Percentiles rank a stretch among this genome's conserved stretches.
These are phyloP conservation scores for Standfussiana lucernea DNA, from an alignment of 2,888 invertebrate species.

Conservation along the genomic window DNA sequence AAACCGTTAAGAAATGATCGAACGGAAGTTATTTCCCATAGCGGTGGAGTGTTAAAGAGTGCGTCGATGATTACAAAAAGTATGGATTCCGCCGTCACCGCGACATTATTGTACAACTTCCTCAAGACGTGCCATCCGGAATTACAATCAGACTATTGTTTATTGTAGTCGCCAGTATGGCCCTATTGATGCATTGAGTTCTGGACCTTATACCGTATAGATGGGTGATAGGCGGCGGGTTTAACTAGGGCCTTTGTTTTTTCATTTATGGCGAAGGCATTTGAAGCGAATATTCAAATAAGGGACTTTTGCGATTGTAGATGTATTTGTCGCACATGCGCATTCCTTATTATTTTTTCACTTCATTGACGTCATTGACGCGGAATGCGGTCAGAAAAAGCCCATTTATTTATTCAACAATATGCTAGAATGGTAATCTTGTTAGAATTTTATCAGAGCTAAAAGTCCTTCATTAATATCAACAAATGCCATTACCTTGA, in stretches of 20 bases:
- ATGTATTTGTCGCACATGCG: constrained; percentile 14
- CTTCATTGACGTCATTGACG: constrained; percentile 7
- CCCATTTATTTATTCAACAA: not conserved
- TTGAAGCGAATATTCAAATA: constrained; percentile 43
- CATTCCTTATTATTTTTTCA: constrained; percentile 39
- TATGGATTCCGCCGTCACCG: constrained; percentile 64
- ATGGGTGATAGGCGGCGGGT: constrained; percentile 55
- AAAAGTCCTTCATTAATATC: constrained; percentile 13
- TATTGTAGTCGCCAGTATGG: constrained; percentile 66
- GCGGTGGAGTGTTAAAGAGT: constrained; percentile 45
- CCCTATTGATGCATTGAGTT: constrained; percentile 64
- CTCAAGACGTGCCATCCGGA: constrained; percentile 78
- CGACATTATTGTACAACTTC: constrained; percentile 81
- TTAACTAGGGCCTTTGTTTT: constrained; percentile 51
- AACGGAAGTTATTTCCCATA: constrained; percentile 64
- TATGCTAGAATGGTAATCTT: constrained; percentile 20
- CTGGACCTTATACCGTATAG: constrained; percentile 64
- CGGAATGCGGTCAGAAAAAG: constrained; percentile 16
- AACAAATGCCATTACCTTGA: constrained; percentile 25
- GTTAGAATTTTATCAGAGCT: constrained; percentile 11
- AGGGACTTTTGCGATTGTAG: constrained; percentile 7
- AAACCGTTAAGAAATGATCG: constrained; percentile 33
- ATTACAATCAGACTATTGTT: constrained; percentile 83
- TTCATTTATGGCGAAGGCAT: constrained; percentile 18
- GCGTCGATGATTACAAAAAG: constrained; percentile 58